Base-by-base conservation (phyloP, 2,888 invertebrate species). In the Endotricha flammealis region DNA sequence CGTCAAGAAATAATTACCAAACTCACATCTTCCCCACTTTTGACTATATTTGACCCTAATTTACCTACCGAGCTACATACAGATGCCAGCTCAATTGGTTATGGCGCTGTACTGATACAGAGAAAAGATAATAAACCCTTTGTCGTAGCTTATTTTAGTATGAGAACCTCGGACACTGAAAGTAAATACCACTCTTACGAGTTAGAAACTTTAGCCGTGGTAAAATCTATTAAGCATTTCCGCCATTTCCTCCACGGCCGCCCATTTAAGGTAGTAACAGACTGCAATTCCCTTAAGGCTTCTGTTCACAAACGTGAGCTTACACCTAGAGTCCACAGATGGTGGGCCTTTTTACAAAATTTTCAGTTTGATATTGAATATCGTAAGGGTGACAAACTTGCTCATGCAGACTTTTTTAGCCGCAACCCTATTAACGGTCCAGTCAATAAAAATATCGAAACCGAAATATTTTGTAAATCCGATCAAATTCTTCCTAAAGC, bases 41-140 rank as follows among this genome's bases (percentile, higher is more conserved):
- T n/a, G n/a, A n/a, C n/a, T n/a, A n/a, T n/a, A n/a, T 51, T 0
- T 32, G 29, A 51, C 2, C 46, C 44, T 0, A 25, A 39, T 1
- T 11, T 37, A 0, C 43, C 46, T 0, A 30, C 42, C 0, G 53
- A 54, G 9, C 17, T 53, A 1, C 48, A 50, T 13, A 41, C 44
- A 0, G 48, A 53, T 4, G 57, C 52, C 0, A 53, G 51, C 12
- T 27, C 44, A 2, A 25, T 38, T 0, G 50, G 53, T 0, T 50
- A 45, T 24, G 50, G 49, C 0, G 46, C 48, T 0, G 39, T 53
- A 1, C 12, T 56, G 1, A 31, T 50, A 1, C 48, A 46, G 16
- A 40, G 10, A 8, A 11, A 14, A 5, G 7, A 39, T 11, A 5
- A 24, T 1, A 2, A 29, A 0, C 37, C 29, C 0, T 29, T 36